Conservation (phyloP, 2,888 invertebrate species). For the Himalopsyche tibetana region DNA sequence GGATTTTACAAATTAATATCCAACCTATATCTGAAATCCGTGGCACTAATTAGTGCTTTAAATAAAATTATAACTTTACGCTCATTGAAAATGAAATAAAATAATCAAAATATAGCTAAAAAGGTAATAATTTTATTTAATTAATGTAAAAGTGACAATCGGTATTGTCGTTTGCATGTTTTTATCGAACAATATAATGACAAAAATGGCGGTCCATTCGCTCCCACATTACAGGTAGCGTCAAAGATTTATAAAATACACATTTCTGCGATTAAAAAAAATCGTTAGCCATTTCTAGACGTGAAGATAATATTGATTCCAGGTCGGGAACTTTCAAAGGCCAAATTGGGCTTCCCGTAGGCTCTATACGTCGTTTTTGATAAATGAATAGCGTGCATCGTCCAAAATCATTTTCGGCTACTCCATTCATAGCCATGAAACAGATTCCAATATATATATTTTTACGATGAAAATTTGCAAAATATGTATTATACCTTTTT, state of each 20-base stretch:
- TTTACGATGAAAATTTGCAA: background rate
- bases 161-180: no score
- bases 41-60: no score
- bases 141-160: no score
- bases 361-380: constrained; percentile 22
- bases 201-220: no score
- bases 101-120: no score
- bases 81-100: no score
- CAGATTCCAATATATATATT: background rate
- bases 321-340: constrained; percentile 45
- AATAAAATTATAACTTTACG: no score
- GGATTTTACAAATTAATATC: no score
- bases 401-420: background rate
- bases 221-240: background rate
- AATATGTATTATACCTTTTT: background rate
- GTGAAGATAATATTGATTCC: constrained; percentile 46
- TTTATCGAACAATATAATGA: no score
- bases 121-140: no score
- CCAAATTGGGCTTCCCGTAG: constrained; percentile 47
- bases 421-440: background rate
- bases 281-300: constrained; percentile 11
- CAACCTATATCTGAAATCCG: no score
- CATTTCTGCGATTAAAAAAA: background rate
- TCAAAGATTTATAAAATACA: background rate
- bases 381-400: background rate